Percentiles rank a stretch among this genome's conserved stretches.
Evolutionary conservation across 2,797 vertebrate genomes (phyloP).

Genomic region (Agapornis canus): DNA sequence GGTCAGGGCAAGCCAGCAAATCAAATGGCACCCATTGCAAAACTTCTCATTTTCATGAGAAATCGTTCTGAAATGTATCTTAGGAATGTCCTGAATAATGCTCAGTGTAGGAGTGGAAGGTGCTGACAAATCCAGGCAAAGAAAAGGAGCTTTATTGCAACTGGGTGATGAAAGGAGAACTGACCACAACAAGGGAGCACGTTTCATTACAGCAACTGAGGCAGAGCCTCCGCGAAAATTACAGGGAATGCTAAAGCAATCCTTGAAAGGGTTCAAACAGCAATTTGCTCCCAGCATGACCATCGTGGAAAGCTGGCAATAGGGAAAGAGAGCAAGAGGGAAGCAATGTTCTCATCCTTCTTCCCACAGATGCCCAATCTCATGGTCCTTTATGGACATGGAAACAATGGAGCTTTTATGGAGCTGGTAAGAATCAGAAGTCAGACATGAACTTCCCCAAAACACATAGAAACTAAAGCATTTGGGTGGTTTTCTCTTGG

Average conservation of each 20-base stretch:
- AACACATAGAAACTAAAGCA: neutral
- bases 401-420: neutral
- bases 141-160: neutral
- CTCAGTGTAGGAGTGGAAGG: neutral
- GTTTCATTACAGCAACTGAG: fast-evolving
- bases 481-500: neutral
- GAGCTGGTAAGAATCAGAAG: neutral
- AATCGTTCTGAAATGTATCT: neutral
- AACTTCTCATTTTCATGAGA: neutral
- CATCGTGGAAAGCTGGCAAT: fast-evolving
- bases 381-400: fast-evolving
- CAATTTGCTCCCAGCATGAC: neutral
- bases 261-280: neutral
- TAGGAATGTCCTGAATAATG: neutral
- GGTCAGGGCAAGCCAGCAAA: fast-evolving
- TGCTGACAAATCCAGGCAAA: neutral
- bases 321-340: neutral
- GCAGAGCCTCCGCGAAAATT: neutral
- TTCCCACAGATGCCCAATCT: neutral
- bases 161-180: conserved; percentile 12
- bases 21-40: fast-evolving
- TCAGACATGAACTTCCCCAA: fast-evolving
- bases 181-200: conserved; percentile 22
- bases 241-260: neutral
- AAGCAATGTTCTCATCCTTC: neutral